Conservation (phyloP, 2,888 invertebrate species). For the Celastrina argiolus region DNA sequence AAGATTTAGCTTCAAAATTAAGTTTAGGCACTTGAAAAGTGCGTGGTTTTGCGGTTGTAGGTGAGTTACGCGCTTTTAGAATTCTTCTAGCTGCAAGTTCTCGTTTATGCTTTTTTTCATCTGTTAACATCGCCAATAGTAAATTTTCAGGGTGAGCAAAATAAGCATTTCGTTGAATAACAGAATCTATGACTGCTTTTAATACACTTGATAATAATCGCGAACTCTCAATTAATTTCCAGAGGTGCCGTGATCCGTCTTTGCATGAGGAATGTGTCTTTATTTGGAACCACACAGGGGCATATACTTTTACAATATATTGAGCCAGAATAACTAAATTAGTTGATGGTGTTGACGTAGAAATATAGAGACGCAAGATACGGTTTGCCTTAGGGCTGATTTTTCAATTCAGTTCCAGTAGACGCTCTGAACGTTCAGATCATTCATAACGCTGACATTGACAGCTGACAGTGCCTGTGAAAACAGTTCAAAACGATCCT, state of each 20-base stretch:
- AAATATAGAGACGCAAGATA: too few relatives aligned
- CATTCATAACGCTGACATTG: too few relatives aligned
- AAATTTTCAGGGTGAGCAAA: conserved; percentile 1
- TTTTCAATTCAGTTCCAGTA: too few relatives aligned
- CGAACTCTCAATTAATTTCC: not conserved
- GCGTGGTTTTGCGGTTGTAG: not conserved
- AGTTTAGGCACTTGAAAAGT: not conserved
- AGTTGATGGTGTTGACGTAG: not conserved
- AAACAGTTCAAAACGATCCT: too few relatives aligned
- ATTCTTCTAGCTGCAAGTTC: not conserved
- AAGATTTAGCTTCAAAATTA: not conserved
- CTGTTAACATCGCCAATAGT: conserved; percentile 1
- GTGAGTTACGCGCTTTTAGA: not conserved
- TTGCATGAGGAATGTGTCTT: not conserved
- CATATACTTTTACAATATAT: conserved; percentile 1
- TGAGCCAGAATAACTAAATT: conserved; percentile 15
- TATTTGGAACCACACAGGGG: not conserved
- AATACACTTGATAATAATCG: not conserved
- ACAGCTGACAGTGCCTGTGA: too few relatives aligned
- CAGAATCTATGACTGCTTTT: conserved; percentile 1
- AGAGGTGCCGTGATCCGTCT: not conserved
- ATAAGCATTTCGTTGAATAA: conserved; percentile 6
- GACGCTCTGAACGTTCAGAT: too few relatives aligned
- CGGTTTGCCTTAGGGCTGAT: too few relatives aligned
- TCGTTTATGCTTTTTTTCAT: not conserved